phyloP scores from a whole-genome alignment of 2,113 vertebrate genomes.

The Psilopogon haemacephalus region DNA sequence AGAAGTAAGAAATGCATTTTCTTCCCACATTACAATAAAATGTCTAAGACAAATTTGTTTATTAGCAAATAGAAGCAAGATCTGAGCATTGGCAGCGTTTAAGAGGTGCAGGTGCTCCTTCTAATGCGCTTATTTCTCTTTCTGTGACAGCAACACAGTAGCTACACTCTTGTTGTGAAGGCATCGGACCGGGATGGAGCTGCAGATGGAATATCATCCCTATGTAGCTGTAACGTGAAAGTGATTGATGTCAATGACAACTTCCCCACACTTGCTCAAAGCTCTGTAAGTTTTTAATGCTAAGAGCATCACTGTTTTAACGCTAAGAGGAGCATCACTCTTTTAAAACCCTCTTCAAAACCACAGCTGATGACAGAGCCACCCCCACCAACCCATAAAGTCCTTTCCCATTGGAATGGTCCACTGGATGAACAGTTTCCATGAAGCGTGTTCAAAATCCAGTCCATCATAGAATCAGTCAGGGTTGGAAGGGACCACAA shows the following conservation, averaged over 20 bases:
- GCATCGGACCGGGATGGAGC: constrained; percentile 82
- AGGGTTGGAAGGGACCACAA: too few relatives aligned
- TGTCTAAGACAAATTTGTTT: not conserved
- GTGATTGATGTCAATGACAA: constrained; percentile 94
- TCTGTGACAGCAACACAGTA: constrained; percentile 76
- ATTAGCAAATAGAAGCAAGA: not conserved
- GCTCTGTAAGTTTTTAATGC: constrained; percentile 75
- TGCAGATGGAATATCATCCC: constrained; percentile 72
- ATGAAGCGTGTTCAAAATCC: too few relatives aligned
- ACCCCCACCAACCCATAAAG: not conserved
- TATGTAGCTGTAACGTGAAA: constrained; percentile 77
- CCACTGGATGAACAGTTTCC: not conserved
- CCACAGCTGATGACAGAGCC: accelerated
- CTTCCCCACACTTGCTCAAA: constrained; percentile 83
- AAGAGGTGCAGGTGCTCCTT: not conserved
- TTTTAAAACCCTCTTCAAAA: not conserved
- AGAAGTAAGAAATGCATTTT: not conserved
- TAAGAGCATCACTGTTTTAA: not conserved
- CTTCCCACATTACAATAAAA: not conserved
- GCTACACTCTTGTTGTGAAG: constrained; percentile 79
- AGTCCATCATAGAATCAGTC: too few relatives aligned
- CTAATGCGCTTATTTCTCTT: not conserved
- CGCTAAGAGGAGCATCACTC: not conserved
- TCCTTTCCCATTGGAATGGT: not conserved
- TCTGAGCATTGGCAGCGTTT: not conserved